Conservation (phyloP, 2,888 invertebrate species). For the Yponomeuta sedellus region DNA sequence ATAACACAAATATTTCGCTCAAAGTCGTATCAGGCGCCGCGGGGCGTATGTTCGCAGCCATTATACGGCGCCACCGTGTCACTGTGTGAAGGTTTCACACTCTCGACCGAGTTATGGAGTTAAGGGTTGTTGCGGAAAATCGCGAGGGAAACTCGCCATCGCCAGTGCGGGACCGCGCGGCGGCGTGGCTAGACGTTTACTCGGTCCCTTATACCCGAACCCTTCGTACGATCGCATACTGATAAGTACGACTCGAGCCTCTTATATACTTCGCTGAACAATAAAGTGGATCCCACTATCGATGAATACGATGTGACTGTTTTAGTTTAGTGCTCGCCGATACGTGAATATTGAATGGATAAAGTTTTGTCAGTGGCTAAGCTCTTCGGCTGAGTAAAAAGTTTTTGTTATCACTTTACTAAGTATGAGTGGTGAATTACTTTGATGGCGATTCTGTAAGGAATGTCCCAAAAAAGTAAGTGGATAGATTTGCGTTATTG, state of each 20-base stretch:
- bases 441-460: conserved; percentile 22
- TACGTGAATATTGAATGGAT: conserved; percentile 5
- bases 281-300: conserved; percentile 30
- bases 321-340: conserved; percentile 5
- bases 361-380: conserved; percentile 5
- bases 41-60: conserved; percentile 61
- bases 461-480: conserved; percentile 61
- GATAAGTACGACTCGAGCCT: conserved; percentile 24
- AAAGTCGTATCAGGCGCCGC: conserved; percentile 44
- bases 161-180: conserved; percentile 29
- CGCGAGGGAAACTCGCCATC: conserved; percentile 54
- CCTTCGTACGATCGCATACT: neutral
- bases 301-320: conserved; percentile 7
- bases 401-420: conserved; percentile 31
- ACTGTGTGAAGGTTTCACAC: conserved; percentile 74
- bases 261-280: conserved; percentile 39
- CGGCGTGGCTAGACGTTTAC: conserved; percentile 35
- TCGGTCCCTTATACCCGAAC: neutral
- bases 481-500: neutral
- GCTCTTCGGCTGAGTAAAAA: neutral
- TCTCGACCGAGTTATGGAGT: conserved; percentile 65
- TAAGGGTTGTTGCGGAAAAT: conserved; percentile 63
- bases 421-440: conserved; percentile 27
- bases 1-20: conserved; percentile 62
- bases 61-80: conserved; percentile 63